Percentiles rank a stretch among this genome's conserved stretches.
These are phyloP conservation scores for Anagyrus pseudococci DNA, from an alignment of 2,888 invertebrate species.

Conservation along the genomic window DNA sequence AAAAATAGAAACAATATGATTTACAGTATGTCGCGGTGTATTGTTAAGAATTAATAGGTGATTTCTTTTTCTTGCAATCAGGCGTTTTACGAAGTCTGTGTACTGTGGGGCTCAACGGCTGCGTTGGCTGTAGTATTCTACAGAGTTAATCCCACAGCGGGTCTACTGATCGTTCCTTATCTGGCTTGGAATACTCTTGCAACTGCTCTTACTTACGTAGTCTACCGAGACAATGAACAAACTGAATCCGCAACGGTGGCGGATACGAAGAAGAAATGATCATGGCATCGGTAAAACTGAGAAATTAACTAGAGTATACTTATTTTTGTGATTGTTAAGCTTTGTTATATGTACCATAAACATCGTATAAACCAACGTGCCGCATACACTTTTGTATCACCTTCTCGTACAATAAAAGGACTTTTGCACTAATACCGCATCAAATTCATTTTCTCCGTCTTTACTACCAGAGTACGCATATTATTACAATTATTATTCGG, in stretches of 20 bases:
- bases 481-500: constrained; percentile 50
- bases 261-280: constrained; percentile 43
- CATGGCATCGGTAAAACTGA: constrained; percentile 10
- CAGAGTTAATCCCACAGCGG: constrained; percentile 70
- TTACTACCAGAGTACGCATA: constrained; percentile 47
- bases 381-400: constrained; percentile 27
- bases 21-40: too few species aligned
- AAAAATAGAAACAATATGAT: too few species aligned
- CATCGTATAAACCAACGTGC: constrained; percentile 10
- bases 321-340: constrained; percentile 34
- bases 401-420: constrained; percentile 32
- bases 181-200: constrained; percentile 77
- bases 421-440: constrained; percentile 39
- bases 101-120: constrained; percentile 67
- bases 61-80: constrained; percentile 58
- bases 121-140: constrained; percentile 69
- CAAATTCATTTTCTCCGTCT: constrained; percentile 6
- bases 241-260: constrained; percentile 47
- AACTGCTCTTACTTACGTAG: constrained; percentile 70
- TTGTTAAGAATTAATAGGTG: too few species aligned
- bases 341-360: constrained; percentile 20
- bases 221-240: constrained; percentile 69
- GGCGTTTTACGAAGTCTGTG: constrained; percentile 70
- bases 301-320: constrained; percentile 24
- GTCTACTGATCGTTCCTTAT: constrained; percentile 76